These are phyloP conservation scores for Ectemnius lituratus DNA, from an alignment of 2,888 invertebrate species.

Conservation along the genomic window DNA sequence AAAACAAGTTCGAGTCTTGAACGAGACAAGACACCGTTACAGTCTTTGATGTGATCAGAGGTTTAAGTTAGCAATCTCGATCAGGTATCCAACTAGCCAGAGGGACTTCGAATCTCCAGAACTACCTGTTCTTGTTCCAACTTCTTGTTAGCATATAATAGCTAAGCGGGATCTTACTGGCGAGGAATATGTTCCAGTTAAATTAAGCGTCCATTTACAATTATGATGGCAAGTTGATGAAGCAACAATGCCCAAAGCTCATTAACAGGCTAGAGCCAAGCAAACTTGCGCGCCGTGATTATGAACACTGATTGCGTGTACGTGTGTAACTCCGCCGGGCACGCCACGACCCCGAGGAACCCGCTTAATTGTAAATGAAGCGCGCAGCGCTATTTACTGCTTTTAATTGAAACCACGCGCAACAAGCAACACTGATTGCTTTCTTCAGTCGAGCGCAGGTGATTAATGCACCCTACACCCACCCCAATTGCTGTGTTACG, in stretches of 20 bases:
- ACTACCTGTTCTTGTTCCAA: slow-evolving; percentile 24
- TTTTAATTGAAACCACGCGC: slow-evolving; percentile 63
- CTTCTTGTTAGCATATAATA: slow-evolving; percentile 46
- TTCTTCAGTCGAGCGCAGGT: slow-evolving; percentile 48
- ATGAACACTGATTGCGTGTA: slow-evolving; percentile 57
- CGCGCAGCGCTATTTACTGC: slow-evolving; percentile 56
- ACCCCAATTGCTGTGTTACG: no score
- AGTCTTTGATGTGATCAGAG: no score
- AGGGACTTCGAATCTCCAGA: no score
- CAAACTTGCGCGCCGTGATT: slow-evolving; percentile 41
- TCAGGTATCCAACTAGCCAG: no score
- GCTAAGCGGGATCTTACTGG: slow-evolving; percentile 1
- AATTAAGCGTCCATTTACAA: slow-evolving; percentile 60
- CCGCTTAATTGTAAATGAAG: slow-evolving; percentile 62
- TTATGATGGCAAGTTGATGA: slow-evolving; percentile 60
- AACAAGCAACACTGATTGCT: slow-evolving; percentile 60
- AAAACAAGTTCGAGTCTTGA: no score
- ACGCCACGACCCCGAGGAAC: slow-evolving; percentile 52
- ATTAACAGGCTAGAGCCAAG: slow-evolving; percentile 51
- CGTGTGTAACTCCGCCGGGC: slow-evolving; percentile 53
- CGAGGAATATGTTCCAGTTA: slow-evolving; percentile 27
- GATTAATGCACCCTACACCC: slow-evolving; percentile 47
- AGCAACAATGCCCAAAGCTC: slow-evolving; percentile 60
- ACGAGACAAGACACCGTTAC: no score
- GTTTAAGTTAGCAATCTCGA: no score